Base-by-base conservation (phyloP, 2,797 vertebrate genomes). In the Microchirus variegatus region DNA sequence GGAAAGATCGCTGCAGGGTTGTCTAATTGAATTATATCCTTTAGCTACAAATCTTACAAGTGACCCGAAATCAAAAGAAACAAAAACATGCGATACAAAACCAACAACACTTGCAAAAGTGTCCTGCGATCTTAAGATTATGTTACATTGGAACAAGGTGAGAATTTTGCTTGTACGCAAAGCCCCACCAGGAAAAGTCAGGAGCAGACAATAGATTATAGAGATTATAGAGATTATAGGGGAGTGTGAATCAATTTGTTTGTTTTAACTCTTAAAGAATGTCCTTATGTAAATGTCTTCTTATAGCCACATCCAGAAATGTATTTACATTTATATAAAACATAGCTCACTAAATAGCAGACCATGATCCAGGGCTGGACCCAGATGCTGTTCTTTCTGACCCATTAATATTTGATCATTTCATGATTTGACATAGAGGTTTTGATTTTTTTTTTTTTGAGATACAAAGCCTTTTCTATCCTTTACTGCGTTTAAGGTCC, bases 31-130 rank as follows among this genome's bases (percentile, higher is more conserved):
- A 89, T 90, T 78, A 73, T 73, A 85, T 82, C 81, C 72, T 73
- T 62, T 63, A 66, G 80, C 73, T 82, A 74, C 63, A 77, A 83
- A 83, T 82, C 75, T 82, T 73, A 60, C 47, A 58, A 82, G 67
- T 88, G 89, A 89, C 88, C 84, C 75, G 85, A 87, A 87, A 90
- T 90, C 80, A 70, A 64, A 73, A 26, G 57, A 85, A 89, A 88
- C 77, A 49, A 59, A 59, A 79, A 83, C 77, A 84, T 69, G 67
- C 45, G 43, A 63, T 22, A 56, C 31, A 64, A 75, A 81, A 77
- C 52, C 69, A 76, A 68, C 63, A 19, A 55, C 59, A 55, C 63
- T 59, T 80, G 78, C 80, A 82, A 61, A 81, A 77, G 80, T 83
- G 87, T 82, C 80, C 81, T 10, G 65, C 63, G 49, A 75, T 80